These are phyloP conservation scores for Drosophila tanythrix DNA, from an alignment of 2,888 invertebrate genomes.

Conservation along the genomic window DNA sequence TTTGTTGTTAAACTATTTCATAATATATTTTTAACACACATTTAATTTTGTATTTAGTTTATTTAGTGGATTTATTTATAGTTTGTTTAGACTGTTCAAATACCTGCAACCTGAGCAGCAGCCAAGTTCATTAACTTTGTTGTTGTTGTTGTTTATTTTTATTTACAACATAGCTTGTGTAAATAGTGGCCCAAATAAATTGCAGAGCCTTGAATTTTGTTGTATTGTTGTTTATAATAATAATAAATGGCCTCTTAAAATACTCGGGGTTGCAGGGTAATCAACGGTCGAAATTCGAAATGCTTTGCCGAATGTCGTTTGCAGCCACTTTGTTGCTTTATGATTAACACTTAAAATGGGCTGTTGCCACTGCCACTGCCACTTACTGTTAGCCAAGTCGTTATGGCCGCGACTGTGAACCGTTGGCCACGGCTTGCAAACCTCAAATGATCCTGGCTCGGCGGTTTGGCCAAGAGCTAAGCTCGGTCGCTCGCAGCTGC, in stretches of 20 bases:
- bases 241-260: not conserved
- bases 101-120: not conserved
- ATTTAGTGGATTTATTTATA: slow-evolving; percentile 1
- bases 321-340: slow-evolving; percentile 12
- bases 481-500: slow-evolving; percentile 71
- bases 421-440: slow-evolving; percentile 75
- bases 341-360: slow-evolving; percentile 9
- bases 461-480: slow-evolving; percentile 76
- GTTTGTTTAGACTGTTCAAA: slow-evolving; percentile 15
- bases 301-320: slow-evolving; percentile 11
- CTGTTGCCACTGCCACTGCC: slow-evolving; percentile 12
- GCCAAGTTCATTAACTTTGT: slow-evolving; percentile 1
- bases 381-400: slow-evolving; percentile 39
- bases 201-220: slow-evolving; percentile 5
- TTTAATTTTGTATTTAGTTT: slow-evolving; percentile 15
- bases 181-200: slow-evolving; percentile 12
- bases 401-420: slow-evolving; percentile 65
- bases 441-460: slow-evolving; percentile 83
- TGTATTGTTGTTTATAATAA: slow-evolving; percentile 28
- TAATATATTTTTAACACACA: slow-evolving; percentile 8
- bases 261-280: not conserved
- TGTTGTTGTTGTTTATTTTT: not conserved
- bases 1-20: not conserved
- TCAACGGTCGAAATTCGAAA: slow-evolving; percentile 4
- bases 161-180: slow-evolving; percentile 19